These are phyloP conservation scores for Trachelus iudaicus DNA, from an alignment of 2,888 invertebrate species.

Conservation along the genomic window DNA sequence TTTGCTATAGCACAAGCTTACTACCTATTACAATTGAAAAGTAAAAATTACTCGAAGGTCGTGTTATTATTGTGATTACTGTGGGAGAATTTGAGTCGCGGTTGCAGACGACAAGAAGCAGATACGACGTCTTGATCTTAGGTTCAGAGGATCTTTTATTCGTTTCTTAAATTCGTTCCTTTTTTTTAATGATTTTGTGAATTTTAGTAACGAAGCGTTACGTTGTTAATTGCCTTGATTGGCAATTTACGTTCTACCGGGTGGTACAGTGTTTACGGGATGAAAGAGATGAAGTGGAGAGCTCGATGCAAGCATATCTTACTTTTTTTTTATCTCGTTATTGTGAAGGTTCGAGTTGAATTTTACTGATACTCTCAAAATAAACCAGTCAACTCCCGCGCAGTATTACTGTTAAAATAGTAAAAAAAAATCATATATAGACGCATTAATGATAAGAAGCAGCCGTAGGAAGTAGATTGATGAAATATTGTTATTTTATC, in stretches of 20 bases:
- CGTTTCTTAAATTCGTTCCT: neutral
- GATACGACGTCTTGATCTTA: neutral
- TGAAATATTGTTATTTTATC: neutral
- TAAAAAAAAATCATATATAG: neutral
- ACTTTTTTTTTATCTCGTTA: constrained; percentile 1
- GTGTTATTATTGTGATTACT: neutral
- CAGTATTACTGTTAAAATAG: constrained; percentile 2
- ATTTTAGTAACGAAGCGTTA: constrained; percentile 5
- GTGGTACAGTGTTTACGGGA: neutral
- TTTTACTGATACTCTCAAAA: neutral
- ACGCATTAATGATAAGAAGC: constrained; percentile 7
- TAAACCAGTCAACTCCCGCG: neutral
- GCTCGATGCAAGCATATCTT: neutral
- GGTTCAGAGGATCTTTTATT: neutral
- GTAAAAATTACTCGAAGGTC: neutral
- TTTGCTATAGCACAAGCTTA: neutral
- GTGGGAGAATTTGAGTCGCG: neutral
- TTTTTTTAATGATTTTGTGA: neutral
- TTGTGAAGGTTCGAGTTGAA: constrained; percentile 1
- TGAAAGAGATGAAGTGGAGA: constrained; percentile 6
- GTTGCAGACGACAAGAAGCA: neutral
- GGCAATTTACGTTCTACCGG: neutral
- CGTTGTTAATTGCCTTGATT: neutral
- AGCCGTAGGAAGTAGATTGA: neutral
- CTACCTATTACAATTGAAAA: neutral